phyloP scores from a whole-genome alignment of 2,888 invertebrate species.

The Troides oblongomaculatus region DNA sequence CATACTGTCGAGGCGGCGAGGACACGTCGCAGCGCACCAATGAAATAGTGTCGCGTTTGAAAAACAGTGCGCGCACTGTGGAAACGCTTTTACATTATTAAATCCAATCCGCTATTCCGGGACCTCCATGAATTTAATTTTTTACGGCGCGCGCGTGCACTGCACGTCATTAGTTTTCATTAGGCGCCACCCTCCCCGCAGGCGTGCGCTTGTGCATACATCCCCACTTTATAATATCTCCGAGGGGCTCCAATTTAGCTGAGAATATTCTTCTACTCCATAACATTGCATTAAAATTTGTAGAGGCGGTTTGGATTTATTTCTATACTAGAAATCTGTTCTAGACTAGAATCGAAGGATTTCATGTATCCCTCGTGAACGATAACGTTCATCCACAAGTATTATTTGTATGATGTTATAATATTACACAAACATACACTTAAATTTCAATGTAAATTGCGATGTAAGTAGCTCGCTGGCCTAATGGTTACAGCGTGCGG shows the following conservation, averaged over 20 bases:
- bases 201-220: not conserved
- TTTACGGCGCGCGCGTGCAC: slow-evolving; percentile 67
- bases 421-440: too few relatives aligned
- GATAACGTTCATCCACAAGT: too few relatives aligned
- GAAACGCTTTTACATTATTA: slow-evolving; percentile 44
- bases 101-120: slow-evolving; percentile 65
- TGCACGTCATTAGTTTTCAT: slow-evolving; percentile 75
- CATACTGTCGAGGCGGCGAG: not conserved
- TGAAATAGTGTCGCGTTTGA: slow-evolving; percentile 44
- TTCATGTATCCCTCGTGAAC: too few relatives aligned
- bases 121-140: slow-evolving; percentile 67
- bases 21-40: too few relatives aligned
- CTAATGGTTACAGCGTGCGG: too few relatives aligned
- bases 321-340: too few relatives aligned
- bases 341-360: too few relatives aligned
- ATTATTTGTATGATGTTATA: too few relatives aligned
- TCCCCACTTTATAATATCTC: not conserved
- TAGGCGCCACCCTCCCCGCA: slow-evolving; percentile 52
- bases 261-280: not conserved
- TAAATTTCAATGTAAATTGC: too few relatives aligned
- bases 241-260: not conserved
- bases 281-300: too few relatives aligned
- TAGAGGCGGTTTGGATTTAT: too few relatives aligned
- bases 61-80: slow-evolving; percentile 42
- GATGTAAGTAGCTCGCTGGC: too few relatives aligned